These are phyloP conservation scores for Ammodytes dubius DNA, from an alignment of 2,113 vertebrate species.

Conservation along the genomic window DNA sequence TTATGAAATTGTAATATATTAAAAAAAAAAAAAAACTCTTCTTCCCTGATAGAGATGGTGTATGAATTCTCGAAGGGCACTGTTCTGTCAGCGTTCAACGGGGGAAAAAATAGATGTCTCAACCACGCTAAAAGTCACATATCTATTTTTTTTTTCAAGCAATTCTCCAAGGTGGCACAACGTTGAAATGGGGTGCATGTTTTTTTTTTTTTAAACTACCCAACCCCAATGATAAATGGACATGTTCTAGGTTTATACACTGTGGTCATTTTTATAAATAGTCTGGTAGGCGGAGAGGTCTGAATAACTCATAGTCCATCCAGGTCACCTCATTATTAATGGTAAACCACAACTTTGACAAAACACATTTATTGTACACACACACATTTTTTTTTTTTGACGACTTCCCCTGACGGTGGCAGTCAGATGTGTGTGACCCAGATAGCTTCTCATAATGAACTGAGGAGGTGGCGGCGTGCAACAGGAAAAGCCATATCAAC, in stretches of 20 bases:
- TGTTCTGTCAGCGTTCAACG: neutral
- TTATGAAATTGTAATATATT: constrained; percentile 48
- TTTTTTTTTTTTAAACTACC: constrained; percentile 46
- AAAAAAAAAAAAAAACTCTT: neutral
- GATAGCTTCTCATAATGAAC: constrained; percentile 62
- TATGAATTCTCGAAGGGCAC: constrained; percentile 20
- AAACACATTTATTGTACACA: neutral
- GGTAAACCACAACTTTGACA: constrained; percentile 32
- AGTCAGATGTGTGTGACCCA: constrained; percentile 65
- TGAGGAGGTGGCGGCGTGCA: constrained; percentile 29
- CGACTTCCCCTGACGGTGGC: constrained; percentile 30
- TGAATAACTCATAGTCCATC: constrained; percentile 23
- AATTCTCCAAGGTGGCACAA: constrained; percentile 36
- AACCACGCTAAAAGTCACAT: constrained; percentile 13
- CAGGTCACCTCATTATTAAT: constrained; percentile 48
- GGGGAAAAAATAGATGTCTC: neutral
- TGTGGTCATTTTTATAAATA: constrained; percentile 59
- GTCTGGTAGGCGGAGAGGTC: constrained; percentile 1
- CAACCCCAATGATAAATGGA: constrained; percentile 35
- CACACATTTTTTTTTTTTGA: constrained; percentile 27
- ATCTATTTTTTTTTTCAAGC: constrained; percentile 22
- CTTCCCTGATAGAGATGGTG: constrained; percentile 18
- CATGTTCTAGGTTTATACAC: constrained; percentile 22
- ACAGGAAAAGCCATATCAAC: constrained; percentile 39
- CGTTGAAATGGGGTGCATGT: constrained; percentile 33